These are phyloP conservation scores for Dolichoris vasculosae DNA, from an alignment of 1,140 invertebrate species.

Conservation along the genomic window DNA sequence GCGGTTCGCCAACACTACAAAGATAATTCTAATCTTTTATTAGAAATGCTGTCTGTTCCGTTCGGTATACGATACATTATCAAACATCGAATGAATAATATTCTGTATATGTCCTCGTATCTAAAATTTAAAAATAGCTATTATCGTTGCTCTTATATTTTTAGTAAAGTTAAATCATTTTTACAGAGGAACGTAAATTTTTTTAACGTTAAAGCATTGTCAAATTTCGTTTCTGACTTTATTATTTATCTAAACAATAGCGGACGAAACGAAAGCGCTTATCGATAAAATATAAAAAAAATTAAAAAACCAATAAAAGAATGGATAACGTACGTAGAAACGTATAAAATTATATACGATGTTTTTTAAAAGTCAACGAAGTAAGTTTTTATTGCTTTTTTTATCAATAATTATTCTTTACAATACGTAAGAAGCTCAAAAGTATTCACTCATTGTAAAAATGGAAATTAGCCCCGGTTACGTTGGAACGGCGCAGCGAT, in stretches of 20 bases:
- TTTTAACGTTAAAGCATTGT: no score
- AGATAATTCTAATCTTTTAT: slow-evolving; percentile 33
- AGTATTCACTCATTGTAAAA: background rate
- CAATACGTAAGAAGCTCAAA: background rate
- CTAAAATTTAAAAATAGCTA: background rate
- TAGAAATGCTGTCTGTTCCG: slow-evolving; percentile 8
- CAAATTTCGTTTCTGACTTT: no score
- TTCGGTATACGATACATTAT: slow-evolving; percentile 4
- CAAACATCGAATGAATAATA: background rate
- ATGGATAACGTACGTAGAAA: no score
- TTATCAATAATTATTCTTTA: background rate
- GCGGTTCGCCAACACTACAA: background rate
- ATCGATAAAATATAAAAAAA: no score
- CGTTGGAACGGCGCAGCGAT: background rate
- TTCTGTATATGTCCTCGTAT: slow-evolving; percentile 11
- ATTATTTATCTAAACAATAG: no score
- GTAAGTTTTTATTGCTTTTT: background rate
- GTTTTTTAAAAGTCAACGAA: background rate
- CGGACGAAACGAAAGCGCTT: no score
- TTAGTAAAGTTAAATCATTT: background rate
- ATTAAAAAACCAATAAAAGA: no score
- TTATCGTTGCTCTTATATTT: background rate
- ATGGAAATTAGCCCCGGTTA: background rate
- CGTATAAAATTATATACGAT: no score
- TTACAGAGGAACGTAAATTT: no score